A percentile compares a stretch with the other conserved stretches of the same genome.
Evolutionary conservation across 1,140 invertebrate species (phyloP).

Genomic region (Galendromus occidentalis): DNA sequence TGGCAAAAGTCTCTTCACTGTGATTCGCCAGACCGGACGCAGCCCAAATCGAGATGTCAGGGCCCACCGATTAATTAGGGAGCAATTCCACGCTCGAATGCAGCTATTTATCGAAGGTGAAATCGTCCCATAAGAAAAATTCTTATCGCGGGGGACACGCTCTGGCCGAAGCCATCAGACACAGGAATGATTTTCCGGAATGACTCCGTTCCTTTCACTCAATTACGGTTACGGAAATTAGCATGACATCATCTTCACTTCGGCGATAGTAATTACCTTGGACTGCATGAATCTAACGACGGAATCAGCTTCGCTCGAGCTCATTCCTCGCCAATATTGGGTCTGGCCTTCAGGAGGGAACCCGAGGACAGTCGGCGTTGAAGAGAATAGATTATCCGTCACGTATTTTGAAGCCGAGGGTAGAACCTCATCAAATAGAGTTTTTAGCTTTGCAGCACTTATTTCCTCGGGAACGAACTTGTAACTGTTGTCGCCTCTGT

Average conservation of each 20-base stretch:
- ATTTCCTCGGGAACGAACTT: neutral
- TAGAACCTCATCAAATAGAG: neutral
- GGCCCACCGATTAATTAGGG: too few species aligned
- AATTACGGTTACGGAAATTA: neutral
- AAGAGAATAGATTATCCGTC: neutral
- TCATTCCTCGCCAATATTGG: neutral
- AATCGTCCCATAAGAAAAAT: too few species aligned
- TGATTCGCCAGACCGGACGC: neutral
- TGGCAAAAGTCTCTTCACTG: neutral
- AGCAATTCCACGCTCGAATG: too few species aligned
- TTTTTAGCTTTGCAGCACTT: neutral
- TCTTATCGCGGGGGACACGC: too few species aligned
- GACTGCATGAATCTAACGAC: neutral
- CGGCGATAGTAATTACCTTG: neutral
- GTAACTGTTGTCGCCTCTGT: neutral
- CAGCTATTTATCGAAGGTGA: too few species aligned
- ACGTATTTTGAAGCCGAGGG: neutral
- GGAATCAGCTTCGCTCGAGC: neutral
- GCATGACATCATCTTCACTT: neutral
- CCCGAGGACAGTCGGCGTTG: neutral
- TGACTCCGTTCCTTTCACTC: neutral
- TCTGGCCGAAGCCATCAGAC: neutral
- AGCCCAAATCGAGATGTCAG: too few species aligned
- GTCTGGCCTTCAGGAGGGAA: neutral
- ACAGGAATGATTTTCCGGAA: neutral